A percentile compares a stretch with the other conserved stretches of the same genome.
phyloP scores from a whole-genome alignment of 2,797 vertebrate genomes.

The Falco novaeseelandiae region DNA sequence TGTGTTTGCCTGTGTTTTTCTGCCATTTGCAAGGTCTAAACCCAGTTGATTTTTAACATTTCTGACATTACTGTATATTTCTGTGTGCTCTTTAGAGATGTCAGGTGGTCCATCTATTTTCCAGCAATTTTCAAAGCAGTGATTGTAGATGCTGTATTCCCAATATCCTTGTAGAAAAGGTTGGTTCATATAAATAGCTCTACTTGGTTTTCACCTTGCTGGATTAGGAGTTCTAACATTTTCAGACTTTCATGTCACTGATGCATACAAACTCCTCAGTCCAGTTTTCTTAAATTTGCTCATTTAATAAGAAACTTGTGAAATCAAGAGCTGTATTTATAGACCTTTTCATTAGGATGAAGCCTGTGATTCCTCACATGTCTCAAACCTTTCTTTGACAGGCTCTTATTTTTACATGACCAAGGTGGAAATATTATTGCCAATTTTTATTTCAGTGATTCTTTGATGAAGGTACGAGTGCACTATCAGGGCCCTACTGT shows the following conservation, averaged over 20 bases:
- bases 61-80: neutral
- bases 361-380: neutral
- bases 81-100: too few relatives aligned
- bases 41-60: neutral
- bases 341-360: neutral
- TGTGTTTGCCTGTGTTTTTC: neutral
- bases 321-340: neutral
- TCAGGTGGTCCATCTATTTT: neutral
- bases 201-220: neutral
- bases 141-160: neutral
- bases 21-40: neutral
- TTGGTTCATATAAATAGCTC: too few relatives aligned
- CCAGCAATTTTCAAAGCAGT: neutral
- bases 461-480: neutral
- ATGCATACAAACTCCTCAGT: neutral
- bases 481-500: neutral
- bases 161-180: neutral
- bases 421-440: neutral
- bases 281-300: neutral
- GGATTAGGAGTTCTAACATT: neutral
- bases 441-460: neutral
- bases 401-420: neutral
- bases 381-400: neutral
- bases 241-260: neutral
- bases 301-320: neutral